phyloP scores from a whole-genome alignment of 2,113 vertebrate genomes.

The Serinus canaria region DNA sequence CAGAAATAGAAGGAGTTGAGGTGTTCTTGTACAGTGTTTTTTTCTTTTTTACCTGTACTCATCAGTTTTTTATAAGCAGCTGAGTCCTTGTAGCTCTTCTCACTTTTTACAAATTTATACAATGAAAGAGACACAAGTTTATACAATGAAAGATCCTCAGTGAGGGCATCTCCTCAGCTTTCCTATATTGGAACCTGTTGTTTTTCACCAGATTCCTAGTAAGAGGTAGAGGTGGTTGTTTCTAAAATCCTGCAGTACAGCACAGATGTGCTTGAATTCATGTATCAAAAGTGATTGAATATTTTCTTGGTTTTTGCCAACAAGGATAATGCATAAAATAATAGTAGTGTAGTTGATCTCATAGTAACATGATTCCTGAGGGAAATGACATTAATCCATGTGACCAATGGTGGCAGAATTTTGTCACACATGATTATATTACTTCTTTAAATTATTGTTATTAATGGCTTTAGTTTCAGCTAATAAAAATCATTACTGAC shows the following conservation, averaged over 20 bases:
- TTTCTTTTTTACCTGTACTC: accelerated
- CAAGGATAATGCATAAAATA: neutral
- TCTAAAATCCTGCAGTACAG: neutral
- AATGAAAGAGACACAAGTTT: neutral
- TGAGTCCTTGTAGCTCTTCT: neutral
- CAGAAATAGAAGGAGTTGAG: neutral
- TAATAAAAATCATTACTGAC: neutral
- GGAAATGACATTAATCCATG: neutral
- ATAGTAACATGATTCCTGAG: neutral
- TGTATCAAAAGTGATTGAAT: neutral
- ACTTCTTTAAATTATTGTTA: neutral
- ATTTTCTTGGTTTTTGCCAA: neutral
- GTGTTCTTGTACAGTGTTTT: neutral
- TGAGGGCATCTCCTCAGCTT: neutral
- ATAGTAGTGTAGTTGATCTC: neutral
- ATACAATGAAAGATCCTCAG: neutral
- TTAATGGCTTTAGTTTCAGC: neutral
- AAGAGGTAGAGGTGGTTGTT: neutral
- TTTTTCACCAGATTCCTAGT: neutral
- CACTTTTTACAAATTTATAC: neutral
- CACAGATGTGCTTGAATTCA: neutral
- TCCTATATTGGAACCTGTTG: neutral
- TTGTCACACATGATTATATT: neutral
- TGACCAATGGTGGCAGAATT: neutral
- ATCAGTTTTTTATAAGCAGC: neutral